Conservation (phyloP, 2,888 invertebrate species). For the Eupithecia inturbata region DNA sequence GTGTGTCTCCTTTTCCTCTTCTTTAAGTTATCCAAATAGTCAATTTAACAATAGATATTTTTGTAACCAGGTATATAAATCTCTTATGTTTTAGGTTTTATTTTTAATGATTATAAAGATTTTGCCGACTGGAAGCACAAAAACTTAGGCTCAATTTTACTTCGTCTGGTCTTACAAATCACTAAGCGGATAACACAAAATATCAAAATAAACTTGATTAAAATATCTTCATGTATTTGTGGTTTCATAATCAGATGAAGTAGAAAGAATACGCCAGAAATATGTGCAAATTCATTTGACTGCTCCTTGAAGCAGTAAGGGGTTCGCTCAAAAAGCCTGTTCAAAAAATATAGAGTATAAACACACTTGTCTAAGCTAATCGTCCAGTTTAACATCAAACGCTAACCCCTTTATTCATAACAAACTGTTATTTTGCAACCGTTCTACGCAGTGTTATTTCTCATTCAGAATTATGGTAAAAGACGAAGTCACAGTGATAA, state of each 20-base stretch:
- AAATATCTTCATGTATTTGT: not conserved
- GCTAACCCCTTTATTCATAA: not conserved
- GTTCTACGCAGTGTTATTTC: not conserved
- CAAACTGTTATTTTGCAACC: not conserved
- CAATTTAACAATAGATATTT: constrained; percentile 38
- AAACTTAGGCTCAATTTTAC: not conserved
- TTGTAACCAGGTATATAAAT: constrained; percentile 34
- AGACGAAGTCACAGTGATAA: not conserved
- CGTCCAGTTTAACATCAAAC: not conserved
- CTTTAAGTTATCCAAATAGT: constrained; percentile 34
- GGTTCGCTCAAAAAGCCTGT: not conserved
- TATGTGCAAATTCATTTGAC: constrained; percentile 8
- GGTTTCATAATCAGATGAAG: constrained; percentile 16
- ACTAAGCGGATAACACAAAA: not conserved
- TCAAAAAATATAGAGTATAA: not conserved
- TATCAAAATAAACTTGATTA: not conserved
- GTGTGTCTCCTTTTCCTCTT: constrained; percentile 30
- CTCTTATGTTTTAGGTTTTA: constrained; percentile 12
- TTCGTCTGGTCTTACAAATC: not conserved
- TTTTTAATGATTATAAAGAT: constrained; percentile 5
- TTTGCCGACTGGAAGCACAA: not conserved
- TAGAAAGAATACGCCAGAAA: not conserved
- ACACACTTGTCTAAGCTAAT: not conserved
- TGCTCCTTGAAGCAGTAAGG: not conserved
- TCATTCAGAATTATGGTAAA: not conserved